A percentile compares a stretch with the other conserved stretches of the same genome.
Evolutionary conservation across 2,797 vertebrate genomes (phyloP).

Genomic region (Liasis olivaceus): DNA sequence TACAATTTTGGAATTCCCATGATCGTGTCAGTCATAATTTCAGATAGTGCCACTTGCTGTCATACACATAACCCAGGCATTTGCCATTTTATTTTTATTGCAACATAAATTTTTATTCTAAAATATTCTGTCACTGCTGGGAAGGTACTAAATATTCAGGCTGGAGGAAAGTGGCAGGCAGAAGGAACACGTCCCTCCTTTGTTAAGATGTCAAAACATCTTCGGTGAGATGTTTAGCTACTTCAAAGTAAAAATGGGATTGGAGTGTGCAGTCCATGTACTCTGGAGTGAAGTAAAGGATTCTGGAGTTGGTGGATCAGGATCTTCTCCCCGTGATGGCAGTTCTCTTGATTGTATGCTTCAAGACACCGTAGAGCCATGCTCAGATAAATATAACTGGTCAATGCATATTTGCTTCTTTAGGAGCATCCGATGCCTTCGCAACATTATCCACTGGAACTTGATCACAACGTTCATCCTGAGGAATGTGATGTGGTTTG

Average conservation of each 20-base stretch:
- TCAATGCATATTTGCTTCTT: neutral
- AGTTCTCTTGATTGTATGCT: no score
- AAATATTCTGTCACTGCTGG: neutral
- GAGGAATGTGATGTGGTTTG: slow-evolving; percentile 93
- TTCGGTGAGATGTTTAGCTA: neutral
- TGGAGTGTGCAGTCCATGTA: neutral
- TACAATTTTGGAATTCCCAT: neutral
- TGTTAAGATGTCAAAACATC: neutral
- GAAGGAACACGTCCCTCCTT: neutral
- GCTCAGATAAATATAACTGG: neutral
- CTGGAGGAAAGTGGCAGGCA: neutral
- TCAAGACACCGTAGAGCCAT: no score
- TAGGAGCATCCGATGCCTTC: slow-evolving; percentile 95
- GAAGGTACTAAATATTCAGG: neutral
- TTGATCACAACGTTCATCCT: slow-evolving; percentile 96
- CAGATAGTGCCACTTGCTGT: neutral
- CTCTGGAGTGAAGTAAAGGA: neutral
- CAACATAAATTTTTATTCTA: neutral
- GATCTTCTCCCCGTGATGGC: fast-evolving
- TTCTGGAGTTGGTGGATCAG: neutral
- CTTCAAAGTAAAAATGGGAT: neutral
- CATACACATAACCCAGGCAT: neutral
- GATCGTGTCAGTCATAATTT: neutral
- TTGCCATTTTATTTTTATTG: neutral
- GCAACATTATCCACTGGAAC: slow-evolving; percentile 99